Evolutionary conservation across 1,140 invertebrate species (phyloP), one percentile per base, ranked within the genome.

Genomic region (Philotrypesis tridentata): DNA sequence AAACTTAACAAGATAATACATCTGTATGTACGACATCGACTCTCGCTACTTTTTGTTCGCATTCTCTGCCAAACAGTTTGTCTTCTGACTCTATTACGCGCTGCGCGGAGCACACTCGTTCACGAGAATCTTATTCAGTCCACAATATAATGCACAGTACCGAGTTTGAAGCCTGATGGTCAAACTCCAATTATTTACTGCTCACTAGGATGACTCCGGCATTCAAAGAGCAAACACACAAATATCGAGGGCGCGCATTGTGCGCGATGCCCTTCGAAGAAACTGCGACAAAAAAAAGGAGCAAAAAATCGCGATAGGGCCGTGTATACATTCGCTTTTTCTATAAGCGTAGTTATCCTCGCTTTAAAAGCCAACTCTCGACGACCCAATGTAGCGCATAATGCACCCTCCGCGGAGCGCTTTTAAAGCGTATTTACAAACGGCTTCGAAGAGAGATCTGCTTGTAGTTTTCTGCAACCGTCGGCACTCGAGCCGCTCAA

Each of bases 1-100:
- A 79, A 79, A 79, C 68, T 79, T 79, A 72, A 72, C 68, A 79
- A 72, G 68, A 72, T 79, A 79, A 79, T 72, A 68, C 40, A 72
- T 60, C 48, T 37, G 65, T 31, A 12, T 43, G 12, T 43, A 55
- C 77, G 43, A 71, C 63, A 40, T 5, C 48, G 6, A 17, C 48
- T 4, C 21, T 2, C 48, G 40, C 8, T 9, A 4, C 21, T 55
- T 55, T 55, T 55, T 55, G 33, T 37, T 9, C 33, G 9, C 33
- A 37, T 3, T 9, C 33, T 37, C 9, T 37, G 17, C 21, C 48
- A 17, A 55, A 17, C 48, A 55, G 48, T 55, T 55, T 55, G 48
- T n/a, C 48, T 55, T 55, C 4, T 8, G 33, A 37, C 14, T 17
- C 40, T 14, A 43, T 43, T 43, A 43, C 12, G 11, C 12, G 40